Conservation (phyloP, 2,113 vertebrate species). For the Isichthys henryi region DNA sequence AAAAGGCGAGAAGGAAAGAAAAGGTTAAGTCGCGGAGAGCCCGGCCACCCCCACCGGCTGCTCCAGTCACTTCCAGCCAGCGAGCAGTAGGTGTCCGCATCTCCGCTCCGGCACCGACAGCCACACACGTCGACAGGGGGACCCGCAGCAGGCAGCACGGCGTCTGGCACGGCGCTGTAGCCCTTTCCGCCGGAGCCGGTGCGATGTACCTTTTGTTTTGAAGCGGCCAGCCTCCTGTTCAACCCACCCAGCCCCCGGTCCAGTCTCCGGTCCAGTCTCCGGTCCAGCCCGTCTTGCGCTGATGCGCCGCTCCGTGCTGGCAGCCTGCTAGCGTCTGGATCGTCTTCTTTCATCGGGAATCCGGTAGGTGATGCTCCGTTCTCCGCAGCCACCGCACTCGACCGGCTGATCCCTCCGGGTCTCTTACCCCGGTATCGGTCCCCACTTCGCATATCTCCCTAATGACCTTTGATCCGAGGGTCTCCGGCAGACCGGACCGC, state of each 20-base stretch:
- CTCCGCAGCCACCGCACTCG: slow-evolving; percentile 47
- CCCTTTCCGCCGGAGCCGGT: slow-evolving; percentile 35
- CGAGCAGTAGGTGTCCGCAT: slow-evolving; percentile 83
- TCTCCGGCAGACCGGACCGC: slow-evolving; percentile 64
- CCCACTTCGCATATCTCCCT: slow-evolving; percentile 72
- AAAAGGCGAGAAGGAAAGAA: slow-evolving; percentile 19
- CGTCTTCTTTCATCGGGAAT: slow-evolving; percentile 74
- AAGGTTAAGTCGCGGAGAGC: slow-evolving; percentile 41
- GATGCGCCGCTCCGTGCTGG: slow-evolving; percentile 79
- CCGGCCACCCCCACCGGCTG: slow-evolving; percentile 56
- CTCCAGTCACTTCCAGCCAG: slow-evolving; percentile 81
- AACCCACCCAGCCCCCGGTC: neutral
- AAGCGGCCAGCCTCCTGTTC: slow-evolving; percentile 38
- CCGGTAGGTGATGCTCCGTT: slow-evolving; percentile 79
- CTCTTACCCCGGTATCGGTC: slow-evolving; percentile 63
- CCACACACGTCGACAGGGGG: slow-evolving; percentile 81
- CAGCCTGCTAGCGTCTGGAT: slow-evolving; percentile 79
- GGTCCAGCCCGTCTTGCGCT: slow-evolving; percentile 50
- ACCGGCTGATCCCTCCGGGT: slow-evolving; percentile 52
- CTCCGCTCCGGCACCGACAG: slow-evolving; percentile 76
- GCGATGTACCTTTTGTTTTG: slow-evolving; percentile 63
- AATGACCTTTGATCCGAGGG: slow-evolving; percentile 87
- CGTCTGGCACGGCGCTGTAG: slow-evolving; percentile 2
- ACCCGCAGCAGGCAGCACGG: slow-evolving; percentile 46
- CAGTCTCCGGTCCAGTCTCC: slow-evolving; percentile 29